Base-by-base conservation (phyloP, 2,113 vertebrate species). In the Pionites leucogaster region DNA sequence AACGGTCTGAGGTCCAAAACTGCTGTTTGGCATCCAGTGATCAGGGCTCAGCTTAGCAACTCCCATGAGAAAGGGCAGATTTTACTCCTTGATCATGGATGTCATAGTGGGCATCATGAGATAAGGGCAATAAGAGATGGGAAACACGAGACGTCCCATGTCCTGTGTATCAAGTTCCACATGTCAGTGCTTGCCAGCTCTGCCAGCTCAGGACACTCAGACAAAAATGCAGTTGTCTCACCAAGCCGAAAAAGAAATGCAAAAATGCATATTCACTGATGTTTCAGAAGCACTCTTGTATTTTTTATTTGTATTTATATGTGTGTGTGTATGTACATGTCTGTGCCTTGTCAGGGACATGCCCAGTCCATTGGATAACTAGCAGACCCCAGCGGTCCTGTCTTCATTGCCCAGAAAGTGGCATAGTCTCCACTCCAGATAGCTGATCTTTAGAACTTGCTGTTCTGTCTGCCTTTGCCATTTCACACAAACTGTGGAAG, bases 141-240 rank as follows among this genome's bases (percentile, higher is more conserved):
- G 33, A n/a, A 35, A 35, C 23, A 17, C 0, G 0, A 42, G 46
- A 6, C 1, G 2, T 79, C 39, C 35, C 4, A 1, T 11, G 23
- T 31, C 33, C 31, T 19, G 2, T 33, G 37, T 23, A 3, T 33
- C 41, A 37, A 88, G 15, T 41, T 88, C 46, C 22, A 6, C 35
- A 25, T 0, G 0, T 27, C 17, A 24, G 53, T 41, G n/a, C 44
- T 80, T 86, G 35, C 46, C 31, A 57, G 39, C 44, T 50, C 57
- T 62, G 47, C 16, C 4, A 41, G 24, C 41, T 68, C 6, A 0
- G 25, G 37, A 60, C 15, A 7, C 44, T 68, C 29, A 57, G 41
- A 13, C 50, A 57, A 77, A 91, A 53, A 76, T 13, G 6, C 13
- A n/a, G 4, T 33, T 94, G 35, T 46, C 69, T n/a, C 72, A 15